These are phyloP conservation scores for Psittacula derbiana DNA, from an alignment of 2,797 vertebrate species.

Conservation along the genomic window DNA sequence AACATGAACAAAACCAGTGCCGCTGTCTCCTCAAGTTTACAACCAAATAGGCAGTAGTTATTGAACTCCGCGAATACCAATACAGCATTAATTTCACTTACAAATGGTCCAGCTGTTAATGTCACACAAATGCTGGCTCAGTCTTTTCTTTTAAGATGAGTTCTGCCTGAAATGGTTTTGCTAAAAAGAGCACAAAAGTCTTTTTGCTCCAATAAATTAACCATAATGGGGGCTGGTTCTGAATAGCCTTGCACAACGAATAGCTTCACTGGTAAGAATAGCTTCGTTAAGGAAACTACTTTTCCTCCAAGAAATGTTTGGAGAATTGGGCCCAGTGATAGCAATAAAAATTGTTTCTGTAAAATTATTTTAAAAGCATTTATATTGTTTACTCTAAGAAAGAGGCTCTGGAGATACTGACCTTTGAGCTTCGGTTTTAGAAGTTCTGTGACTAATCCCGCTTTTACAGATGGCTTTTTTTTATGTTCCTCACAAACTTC, in stretches of 20 bases:
- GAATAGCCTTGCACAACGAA: background rate
- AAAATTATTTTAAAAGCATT: background rate
- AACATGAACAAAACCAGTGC: background rate
- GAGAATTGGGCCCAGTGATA: background rate
- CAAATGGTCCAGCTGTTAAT: background rate
- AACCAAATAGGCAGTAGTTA: background rate
- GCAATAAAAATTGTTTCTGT: conserved; percentile 13
- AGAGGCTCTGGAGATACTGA: background rate
- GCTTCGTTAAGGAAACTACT: background rate
- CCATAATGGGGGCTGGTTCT: background rate
- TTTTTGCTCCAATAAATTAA: background rate
- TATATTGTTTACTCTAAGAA: conserved; percentile 14
- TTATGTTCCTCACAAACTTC: conserved; percentile 63
- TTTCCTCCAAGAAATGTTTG: background rate
- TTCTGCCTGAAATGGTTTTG: background rate
- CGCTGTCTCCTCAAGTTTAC: background rate
- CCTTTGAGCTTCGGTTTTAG: conserved; percentile 42
- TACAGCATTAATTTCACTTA: background rate
- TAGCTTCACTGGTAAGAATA: background rate
- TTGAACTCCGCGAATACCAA: background rate
- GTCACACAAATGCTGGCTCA: background rate
- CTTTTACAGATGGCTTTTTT: conserved; percentile 44
- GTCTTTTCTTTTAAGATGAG: background rate
- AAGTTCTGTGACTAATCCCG: conserved; percentile 46
- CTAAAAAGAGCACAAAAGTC: background rate